Conservation (phyloP, 2,888 invertebrate species). For the Acanthoscelides obtectus region DNA sequence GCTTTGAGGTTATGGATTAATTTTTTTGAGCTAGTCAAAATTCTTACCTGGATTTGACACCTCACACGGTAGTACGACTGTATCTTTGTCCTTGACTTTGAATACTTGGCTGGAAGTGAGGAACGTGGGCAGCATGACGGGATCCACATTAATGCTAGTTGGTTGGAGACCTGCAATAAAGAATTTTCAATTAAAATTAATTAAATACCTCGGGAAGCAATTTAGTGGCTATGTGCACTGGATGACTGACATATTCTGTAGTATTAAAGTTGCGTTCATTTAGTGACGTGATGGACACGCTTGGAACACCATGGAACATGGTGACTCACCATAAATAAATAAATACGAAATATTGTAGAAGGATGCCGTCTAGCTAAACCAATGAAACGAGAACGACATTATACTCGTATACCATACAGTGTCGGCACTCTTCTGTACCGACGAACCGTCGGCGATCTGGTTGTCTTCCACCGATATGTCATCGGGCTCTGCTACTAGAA, state of each 20-base stretch:
- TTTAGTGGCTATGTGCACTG: conserved; percentile 28
- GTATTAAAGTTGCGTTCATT: not conserved
- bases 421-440: too few species aligned
- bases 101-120: conserved; percentile 50
- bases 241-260: conserved; percentile 27
- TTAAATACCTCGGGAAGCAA: conserved; percentile 19
- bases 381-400: too few species aligned
- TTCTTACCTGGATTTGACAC: conserved; percentile 54
- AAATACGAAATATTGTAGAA: too few species aligned
- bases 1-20: too few species aligned
- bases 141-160: conserved; percentile 41
- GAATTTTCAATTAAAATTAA: conserved; percentile 4
- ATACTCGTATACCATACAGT: too few species aligned
- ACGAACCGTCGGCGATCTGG: too few species aligned
- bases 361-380: too few species aligned
- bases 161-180: conserved; percentile 39
- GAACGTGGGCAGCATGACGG: conserved; percentile 45
- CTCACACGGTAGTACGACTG: conserved; percentile 55
- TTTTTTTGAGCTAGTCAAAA: too few species aligned
- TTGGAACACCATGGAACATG: not conserved
- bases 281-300: not conserved
- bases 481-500: too few species aligned
- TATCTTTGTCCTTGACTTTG: conserved; percentile 54
- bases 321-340: too few species aligned
- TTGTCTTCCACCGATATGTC: too few species aligned